Evolutionary conservation across 2,113 vertebrate genomes (phyloP).

Genomic region (Dromas ardeola): DNA sequence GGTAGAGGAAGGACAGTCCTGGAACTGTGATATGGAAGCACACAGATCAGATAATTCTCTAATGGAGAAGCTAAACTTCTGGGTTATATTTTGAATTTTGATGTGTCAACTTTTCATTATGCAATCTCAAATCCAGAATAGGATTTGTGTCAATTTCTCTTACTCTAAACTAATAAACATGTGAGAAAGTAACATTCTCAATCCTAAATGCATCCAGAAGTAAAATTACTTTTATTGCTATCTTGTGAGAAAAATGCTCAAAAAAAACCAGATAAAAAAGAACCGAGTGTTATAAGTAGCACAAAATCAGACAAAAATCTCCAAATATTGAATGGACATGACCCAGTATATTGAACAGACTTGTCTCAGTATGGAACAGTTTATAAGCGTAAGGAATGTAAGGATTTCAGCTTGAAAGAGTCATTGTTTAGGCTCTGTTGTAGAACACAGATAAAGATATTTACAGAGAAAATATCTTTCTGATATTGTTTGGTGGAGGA

Average conservation of each 20-base stretch:
- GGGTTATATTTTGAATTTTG: background rate
- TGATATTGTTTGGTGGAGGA: constrained; percentile 50
- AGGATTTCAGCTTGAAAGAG: constrained; percentile 36
- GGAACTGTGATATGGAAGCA: background rate
- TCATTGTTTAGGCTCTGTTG: constrained; percentile 44
- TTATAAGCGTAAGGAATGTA: constrained; percentile 47
- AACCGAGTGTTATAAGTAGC: background rate
- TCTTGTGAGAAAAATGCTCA: background rate
- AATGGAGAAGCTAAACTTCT: background rate
- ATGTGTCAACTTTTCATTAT: background rate
- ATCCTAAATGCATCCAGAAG: background rate
- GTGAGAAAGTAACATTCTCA: background rate
- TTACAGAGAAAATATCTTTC: constrained; percentile 67
- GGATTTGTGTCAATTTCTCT: background rate
- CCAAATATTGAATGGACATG: background rate
- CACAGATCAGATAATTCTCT: background rate
- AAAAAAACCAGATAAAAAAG: background rate
- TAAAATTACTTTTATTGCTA: background rate
- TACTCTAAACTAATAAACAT: background rate
- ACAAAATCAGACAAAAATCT: background rate
- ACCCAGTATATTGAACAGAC: background rate
- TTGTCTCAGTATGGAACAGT: background rate
- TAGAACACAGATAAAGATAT: constrained; percentile 58
- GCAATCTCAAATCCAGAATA: background rate
- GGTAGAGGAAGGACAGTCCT: background rate